phyloP scores from a whole-genome alignment of 2,888 invertebrate species.

The Diarsia rubi region DNA sequence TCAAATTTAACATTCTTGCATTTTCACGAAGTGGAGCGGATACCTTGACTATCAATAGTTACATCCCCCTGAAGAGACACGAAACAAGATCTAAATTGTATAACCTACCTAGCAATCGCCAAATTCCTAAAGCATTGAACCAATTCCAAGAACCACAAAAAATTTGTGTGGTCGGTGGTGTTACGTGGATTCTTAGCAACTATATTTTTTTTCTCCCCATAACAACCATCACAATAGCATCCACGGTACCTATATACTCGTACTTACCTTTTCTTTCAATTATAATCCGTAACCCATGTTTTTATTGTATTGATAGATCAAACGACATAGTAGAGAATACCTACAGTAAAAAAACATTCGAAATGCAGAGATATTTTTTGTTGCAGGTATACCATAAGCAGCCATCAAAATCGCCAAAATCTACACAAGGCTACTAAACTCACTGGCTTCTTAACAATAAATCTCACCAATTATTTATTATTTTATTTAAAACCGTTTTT shows the following conservation, averaged over 20 bases:
- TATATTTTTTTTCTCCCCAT: neutral
- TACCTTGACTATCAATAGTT: neutral
- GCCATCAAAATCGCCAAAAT: slow-evolving; percentile 1
- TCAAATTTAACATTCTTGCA: slow-evolving; percentile 36
- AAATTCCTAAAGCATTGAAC: neutral
- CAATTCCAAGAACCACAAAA: neutral
- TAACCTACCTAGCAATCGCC: neutral
- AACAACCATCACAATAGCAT: neutral
- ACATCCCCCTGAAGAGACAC: neutral
- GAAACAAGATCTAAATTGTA: neutral
- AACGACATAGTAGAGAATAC: no score
- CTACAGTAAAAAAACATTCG: slow-evolving; percentile 5
- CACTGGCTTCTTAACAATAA: slow-evolving; percentile 30
- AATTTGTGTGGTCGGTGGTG: neutral
- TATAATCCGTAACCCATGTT: neutral
- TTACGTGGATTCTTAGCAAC: neutral
- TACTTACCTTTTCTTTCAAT: neutral
- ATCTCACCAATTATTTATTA: slow-evolving; percentile 15
- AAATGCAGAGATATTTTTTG: slow-evolving; percentile 35
- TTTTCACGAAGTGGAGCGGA: neutral
- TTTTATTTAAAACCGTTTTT: neutral
- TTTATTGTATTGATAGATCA: neutral
- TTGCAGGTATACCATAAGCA: slow-evolving; percentile 69
- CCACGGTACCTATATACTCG: neutral
- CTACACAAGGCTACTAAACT: slow-evolving; percentile 10